Conservation (phyloP, 2,797 vertebrate species). For the Chelon auratus region DNA sequence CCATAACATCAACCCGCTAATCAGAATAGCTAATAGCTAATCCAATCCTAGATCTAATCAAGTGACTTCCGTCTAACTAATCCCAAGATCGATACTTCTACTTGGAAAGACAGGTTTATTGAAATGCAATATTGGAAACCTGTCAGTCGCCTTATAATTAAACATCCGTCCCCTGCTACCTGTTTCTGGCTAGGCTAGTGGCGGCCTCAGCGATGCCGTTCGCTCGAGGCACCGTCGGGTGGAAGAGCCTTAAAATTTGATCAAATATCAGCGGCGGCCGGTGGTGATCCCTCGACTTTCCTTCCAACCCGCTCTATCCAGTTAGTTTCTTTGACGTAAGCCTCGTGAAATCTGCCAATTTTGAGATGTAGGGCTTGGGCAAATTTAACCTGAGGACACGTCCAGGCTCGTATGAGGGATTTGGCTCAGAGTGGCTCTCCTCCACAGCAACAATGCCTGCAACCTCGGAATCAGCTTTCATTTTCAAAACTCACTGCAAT, state of each 20-base stretch:
- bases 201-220: too few species aligned
- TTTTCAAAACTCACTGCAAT: constrained; percentile 36
- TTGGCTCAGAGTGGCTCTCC: constrained; percentile 30
- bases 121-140: constrained; percentile 38
- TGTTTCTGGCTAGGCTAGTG: constrained; percentile 1
- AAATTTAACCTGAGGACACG: constrained; percentile 31
- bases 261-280: too few species aligned
- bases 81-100: constrained; percentile 43
- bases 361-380: constrained; percentile 11
- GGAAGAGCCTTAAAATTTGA: too few species aligned
- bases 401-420: constrained; percentile 6
- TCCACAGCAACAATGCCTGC: constrained; percentile 1
- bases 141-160: constrained; percentile 3
- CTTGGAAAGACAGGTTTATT: constrained; percentile 11
- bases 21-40: constrained; percentile 41
- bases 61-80: constrained; percentile 25
- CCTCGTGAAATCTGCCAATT: constrained; percentile 22
- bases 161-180: neutral
- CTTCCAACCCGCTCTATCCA: neutral
- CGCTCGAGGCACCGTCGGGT: too few species aligned
- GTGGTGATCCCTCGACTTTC: too few species aligned
- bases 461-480: constrained; percentile 26
- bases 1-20: constrained; percentile 28
- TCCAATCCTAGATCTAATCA: constrained; percentile 36
- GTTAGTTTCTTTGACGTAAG: constrained; percentile 18